Conservation (phyloP, 2,888 invertebrate species). For the Desoria tigrina region DNA sequence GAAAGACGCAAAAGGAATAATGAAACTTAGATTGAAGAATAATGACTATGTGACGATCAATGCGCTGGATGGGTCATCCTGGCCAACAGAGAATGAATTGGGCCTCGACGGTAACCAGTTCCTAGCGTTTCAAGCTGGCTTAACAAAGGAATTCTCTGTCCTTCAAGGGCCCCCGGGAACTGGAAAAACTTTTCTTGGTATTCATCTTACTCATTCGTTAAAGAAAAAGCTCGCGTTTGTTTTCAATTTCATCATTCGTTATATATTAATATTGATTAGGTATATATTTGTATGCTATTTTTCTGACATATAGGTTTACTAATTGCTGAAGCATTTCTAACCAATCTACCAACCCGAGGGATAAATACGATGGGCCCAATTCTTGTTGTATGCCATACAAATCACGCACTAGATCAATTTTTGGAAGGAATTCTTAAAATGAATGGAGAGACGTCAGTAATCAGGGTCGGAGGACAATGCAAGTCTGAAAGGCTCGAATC, state of each 20-base stretch:
- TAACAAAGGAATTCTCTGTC: slow-evolving; percentile 71
- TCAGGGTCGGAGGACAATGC: slow-evolving; percentile 39
- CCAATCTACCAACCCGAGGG: slow-evolving; percentile 58
- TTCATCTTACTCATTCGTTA: no score
- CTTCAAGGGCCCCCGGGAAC: slow-evolving; percentile 71
- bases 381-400: slow-evolving; percentile 78
- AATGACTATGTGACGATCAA: neutral
- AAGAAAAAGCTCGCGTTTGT: no score
- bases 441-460: slow-evolving; percentile 19
- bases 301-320: slow-evolving; percentile 78
- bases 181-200: slow-evolving; percentile 58
- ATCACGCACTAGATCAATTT: slow-evolving; percentile 85
- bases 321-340: slow-evolving; percentile 68
- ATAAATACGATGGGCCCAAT: slow-evolving; percentile 65
- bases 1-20: slow-evolving; percentile 25
- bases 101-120: slow-evolving; percentile 69
- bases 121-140: slow-evolving; percentile 67
- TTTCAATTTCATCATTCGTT: no score
- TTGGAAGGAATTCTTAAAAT: slow-evolving; percentile 66
- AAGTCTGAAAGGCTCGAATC: slow-evolving; percentile 30
- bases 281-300: no score
- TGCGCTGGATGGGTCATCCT: slow-evolving; percentile 54
- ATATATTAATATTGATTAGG: no score
- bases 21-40: slow-evolving; percentile 25
- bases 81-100: slow-evolving; percentile 60